Conservation (phyloP, 2,113 vertebrate species). For the Rostratula benghalensis region DNA sequence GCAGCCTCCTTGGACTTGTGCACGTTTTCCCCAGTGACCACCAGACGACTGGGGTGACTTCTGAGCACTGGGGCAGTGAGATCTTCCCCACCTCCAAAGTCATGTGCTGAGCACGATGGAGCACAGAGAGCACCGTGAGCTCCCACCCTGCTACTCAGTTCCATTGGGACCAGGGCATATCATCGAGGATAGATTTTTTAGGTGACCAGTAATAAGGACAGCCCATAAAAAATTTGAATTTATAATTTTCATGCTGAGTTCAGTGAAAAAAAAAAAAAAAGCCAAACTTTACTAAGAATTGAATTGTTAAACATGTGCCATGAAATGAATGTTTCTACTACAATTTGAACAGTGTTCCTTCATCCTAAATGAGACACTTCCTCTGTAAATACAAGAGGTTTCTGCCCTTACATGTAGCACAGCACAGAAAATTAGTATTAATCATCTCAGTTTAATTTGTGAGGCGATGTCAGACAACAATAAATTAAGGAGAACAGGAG, state of each 20-base stretch:
- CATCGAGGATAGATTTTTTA: neutral
- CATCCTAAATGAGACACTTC: conserved; percentile 23
- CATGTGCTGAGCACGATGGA: neutral
- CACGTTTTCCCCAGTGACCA: neutral
- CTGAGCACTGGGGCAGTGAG: neutral
- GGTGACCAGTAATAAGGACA: neutral
- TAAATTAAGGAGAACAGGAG: neutral
- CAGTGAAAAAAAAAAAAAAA: neutral
- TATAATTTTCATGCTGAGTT: neutral
- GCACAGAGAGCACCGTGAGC: neutral
- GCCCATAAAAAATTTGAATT: neutral
- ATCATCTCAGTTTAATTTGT: conserved; percentile 30
- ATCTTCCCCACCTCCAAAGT: neutral
- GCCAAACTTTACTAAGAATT: neutral
- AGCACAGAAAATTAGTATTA: conserved; percentile 39
- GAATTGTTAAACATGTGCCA: neutral
- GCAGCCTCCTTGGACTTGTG: neutral
- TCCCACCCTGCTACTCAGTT: neutral
- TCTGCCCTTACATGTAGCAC: neutral
- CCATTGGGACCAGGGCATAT: neutral
- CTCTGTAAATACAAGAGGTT: neutral
- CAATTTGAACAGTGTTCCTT: neutral
- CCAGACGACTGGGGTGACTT: neutral
- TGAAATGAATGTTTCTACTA: neutral
- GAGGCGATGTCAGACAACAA: conserved; percentile 36